Conservation (phyloP, 2,113 vertebrate genomes). For the Parus major region DNA sequence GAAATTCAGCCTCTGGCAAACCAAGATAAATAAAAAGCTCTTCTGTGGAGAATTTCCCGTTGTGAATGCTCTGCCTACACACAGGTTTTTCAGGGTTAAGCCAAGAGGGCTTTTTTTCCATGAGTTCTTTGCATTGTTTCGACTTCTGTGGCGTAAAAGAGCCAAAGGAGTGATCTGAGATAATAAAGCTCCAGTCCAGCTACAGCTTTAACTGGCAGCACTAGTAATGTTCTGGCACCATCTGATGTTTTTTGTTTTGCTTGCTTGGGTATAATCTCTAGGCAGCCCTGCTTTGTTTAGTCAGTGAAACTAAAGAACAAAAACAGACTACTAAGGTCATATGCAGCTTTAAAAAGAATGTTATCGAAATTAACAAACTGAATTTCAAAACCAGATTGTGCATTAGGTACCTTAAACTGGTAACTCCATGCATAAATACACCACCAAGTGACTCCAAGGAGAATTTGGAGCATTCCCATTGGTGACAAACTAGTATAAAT, state of each 20-base stretch:
- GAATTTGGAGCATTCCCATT: neutral
- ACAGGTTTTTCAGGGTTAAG: neutral
- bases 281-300: neutral
- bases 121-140: neutral
- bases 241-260: slow-evolving; percentile 59
- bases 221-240: slow-evolving; percentile 54
- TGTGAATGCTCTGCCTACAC: neutral
- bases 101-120: neutral
- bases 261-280: slow-evolving; percentile 42
- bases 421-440: accelerated
- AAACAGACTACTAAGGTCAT: slow-evolving; percentile 16
- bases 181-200: neutral
- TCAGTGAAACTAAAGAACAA: slow-evolving; percentile 35
- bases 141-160: neutral
- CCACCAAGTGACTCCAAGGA: neutral
- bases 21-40: neutral
- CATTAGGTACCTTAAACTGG: neutral
- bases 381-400: neutral
- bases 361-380: neutral
- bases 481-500: neutral
- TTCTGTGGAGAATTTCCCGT: neutral
- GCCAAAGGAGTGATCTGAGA: neutral
- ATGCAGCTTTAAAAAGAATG: neutral
- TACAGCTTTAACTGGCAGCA: slow-evolving; percentile 44
- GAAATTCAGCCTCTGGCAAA: slow-evolving; percentile 7